Conservation (phyloP, 2,113 vertebrate species). For the Clarias batrachus region DNA sequence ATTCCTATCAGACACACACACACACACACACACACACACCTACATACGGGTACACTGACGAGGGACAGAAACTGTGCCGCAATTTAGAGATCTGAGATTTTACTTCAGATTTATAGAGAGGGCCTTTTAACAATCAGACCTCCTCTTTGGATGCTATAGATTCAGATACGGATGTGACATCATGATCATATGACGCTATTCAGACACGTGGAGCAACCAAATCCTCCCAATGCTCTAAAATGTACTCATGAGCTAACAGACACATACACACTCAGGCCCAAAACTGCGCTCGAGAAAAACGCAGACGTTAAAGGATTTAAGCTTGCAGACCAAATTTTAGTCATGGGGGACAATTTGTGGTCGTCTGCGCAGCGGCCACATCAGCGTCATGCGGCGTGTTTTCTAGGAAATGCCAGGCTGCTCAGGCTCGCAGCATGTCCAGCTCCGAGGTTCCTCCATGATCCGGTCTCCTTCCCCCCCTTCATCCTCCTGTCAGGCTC, state of each 20-base stretch:
- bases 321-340: neutral
- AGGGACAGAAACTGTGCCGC: neutral
- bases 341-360: neutral
- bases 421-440: neutral
- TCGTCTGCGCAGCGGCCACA: neutral
- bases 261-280: neutral
- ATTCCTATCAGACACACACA: neutral
- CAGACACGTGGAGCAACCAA: neutral
- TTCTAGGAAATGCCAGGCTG: neutral
- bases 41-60: neutral
- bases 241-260: neutral
- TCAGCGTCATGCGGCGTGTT: neutral
- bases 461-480: neutral
- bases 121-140: neutral
- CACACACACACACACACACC: neutral
- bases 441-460: neutral
- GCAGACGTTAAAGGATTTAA: neutral
- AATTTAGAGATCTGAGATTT: neutral
- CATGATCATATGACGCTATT: neutral
- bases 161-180: neutral
- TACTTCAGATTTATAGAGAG: neutral
- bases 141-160: neutral
- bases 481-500: conserved; percentile 19
- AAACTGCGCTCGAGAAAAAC: neutral
- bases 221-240: no score